Evolutionary conservation across 2,113 vertebrate genomes (phyloP), one percentile per base, ranked within the genome.

Genomic region (Apistogramma diplotaenia): DNA sequence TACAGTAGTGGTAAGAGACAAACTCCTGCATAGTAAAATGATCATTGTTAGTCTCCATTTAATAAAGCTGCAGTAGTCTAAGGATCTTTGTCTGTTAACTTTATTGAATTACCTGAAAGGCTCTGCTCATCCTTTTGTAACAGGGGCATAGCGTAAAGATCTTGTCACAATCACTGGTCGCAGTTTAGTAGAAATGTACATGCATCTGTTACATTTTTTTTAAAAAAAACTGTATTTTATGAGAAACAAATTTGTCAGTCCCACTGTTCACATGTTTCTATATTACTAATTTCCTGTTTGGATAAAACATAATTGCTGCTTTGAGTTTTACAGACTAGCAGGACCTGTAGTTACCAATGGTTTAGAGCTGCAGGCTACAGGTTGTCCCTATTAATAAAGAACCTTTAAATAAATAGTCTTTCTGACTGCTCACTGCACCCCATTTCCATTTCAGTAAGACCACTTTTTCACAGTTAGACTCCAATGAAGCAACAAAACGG

Each of bases 11-110:
- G 60, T 49, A 25, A 31, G 57, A 54, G 62, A 40, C 11, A 57
- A 35, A 59, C 25, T 55, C 4, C 21, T 57, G 37, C 37, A 18
- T 37, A 23, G 21, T 74, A 74, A 40, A 13, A 67, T 3, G 16
- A 78, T 40, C 76, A 55, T 40, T 25, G 80, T 85, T 78, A 72
- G 49, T 72, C 67, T 78, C 82, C 11, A 57, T 83, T 85, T 40
- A 76, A 75, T 25, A 51, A 53, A 74, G 75, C 65, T 57, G 35
- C 40, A 43, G 13, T 81, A 33, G 79, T 65, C 65, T 67, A 81
- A 76, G 73, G 46, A 54, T 75, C 29, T 18, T 62, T 77, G 53
- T 77, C 57, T 80, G n/a, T n/a, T n/a, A n/a, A 86, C 82, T 74
- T 51, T 72, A 29, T 75, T 81, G 37, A 59, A 56, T 81, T 11